phyloP scores from a whole-genome alignment of 2,888 invertebrate species.

The Orchestes rusci region DNA sequence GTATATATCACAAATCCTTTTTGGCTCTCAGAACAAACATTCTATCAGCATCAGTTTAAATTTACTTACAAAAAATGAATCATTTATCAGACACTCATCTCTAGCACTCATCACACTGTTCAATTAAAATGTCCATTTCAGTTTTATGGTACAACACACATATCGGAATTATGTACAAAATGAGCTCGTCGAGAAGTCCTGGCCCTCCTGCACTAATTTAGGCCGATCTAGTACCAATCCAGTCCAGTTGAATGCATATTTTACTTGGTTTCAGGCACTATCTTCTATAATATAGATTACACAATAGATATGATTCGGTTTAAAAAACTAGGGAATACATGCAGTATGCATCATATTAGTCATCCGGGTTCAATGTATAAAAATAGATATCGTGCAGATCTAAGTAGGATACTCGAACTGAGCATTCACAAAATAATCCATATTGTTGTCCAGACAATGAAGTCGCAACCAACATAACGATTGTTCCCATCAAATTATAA shows the following conservation, averaged over 20 bases:
- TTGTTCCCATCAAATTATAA: slow-evolving; percentile 36
- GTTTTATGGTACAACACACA: slow-evolving; percentile 42
- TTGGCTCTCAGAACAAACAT: slow-evolving; percentile 64
- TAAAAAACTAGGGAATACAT: slow-evolving; percentile 45
- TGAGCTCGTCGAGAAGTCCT: slow-evolving; percentile 41
- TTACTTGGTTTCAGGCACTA: slow-evolving; percentile 41
- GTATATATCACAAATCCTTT: slow-evolving; percentile 69
- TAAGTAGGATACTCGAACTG: slow-evolving; percentile 35
- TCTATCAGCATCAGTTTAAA: slow-evolving; percentile 45
- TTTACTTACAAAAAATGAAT: slow-evolving; percentile 42
- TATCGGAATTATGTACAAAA: slow-evolving; percentile 42
- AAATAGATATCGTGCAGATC: slow-evolving; percentile 46
- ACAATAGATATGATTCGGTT: slow-evolving; percentile 45
- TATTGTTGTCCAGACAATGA: slow-evolving; percentile 27
- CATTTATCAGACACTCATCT: slow-evolving; percentile 36
- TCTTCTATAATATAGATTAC: slow-evolving; percentile 32
- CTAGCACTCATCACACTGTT: slow-evolving; percentile 40
- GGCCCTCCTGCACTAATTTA: no score
- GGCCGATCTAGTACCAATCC: slow-evolving; percentile 32
- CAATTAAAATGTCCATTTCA: slow-evolving; percentile 30
- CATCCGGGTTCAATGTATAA: slow-evolving; percentile 44
- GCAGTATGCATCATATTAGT: slow-evolving; percentile 38
- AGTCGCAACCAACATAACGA: background rate
- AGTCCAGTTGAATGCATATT: no score
- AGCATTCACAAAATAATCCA: background rate